A percentile compares a stretch with the other conserved stretches of the same genome.
Evolutionary conservation across 2,113 vertebrate genomes (phyloP).

Genomic region (Passer domesticus): DNA sequence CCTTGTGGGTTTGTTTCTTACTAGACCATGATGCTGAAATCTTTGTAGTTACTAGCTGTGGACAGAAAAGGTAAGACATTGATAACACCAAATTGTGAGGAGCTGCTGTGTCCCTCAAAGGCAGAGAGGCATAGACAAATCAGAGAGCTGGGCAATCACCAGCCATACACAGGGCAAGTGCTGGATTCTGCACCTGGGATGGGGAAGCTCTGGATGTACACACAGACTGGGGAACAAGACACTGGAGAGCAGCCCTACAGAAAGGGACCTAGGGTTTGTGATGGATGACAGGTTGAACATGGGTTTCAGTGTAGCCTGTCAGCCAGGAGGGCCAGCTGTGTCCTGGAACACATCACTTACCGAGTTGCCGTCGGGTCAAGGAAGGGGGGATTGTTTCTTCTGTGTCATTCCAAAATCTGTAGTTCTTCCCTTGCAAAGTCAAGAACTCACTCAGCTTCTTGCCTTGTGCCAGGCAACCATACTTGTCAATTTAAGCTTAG

Average conservation of each 20-base stretch:
- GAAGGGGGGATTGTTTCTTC: not conserved
- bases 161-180: not conserved
- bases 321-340: rapidly evolving
- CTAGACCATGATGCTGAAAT: not conserved
- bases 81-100: not conserved
- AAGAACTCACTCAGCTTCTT: not conserved
- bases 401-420: not conserved
- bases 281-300: rapidly evolving
- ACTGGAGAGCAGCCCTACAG: not conserved
- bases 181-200: not conserved
- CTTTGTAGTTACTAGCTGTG: not conserved
- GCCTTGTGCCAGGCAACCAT: not conserved
- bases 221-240: not conserved
- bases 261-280: not conserved
- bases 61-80: not conserved
- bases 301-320: not conserved
- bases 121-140: not conserved
- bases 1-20: not conserved
- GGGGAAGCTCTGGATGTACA: not conserved
- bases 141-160: not conserved
- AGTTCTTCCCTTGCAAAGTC: not conserved
- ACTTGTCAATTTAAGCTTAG: not conserved
- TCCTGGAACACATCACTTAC: not conserved
- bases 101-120: not conserved
- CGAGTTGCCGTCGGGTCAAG: too few relatives aligned